Evolutionary conservation across 2,888 invertebrate species (phyloP).

Genomic region (Lithophane ornitopus): DNA sequence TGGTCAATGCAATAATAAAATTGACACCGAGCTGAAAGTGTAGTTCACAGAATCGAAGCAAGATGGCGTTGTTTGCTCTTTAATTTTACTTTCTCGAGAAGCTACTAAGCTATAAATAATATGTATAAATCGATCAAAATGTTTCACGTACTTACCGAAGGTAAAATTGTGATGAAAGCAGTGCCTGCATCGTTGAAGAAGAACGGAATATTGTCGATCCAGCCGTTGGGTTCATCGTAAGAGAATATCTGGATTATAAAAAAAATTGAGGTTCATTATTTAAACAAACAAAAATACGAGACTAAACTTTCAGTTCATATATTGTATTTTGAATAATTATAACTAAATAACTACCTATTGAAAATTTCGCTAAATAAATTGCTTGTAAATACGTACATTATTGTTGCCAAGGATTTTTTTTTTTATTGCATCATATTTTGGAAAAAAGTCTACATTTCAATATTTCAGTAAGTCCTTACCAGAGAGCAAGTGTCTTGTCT

Average conservation of each 20-base stretch:
- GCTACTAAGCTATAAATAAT: no score
- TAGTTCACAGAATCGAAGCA: background rate
- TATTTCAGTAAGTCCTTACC: slow-evolving; percentile 67
- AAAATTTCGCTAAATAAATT: no score
- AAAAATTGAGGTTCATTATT: background rate
- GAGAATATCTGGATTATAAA: slow-evolving; percentile 83
- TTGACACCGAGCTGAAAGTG: background rate
- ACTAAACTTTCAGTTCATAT: background rate
- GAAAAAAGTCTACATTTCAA: background rate
- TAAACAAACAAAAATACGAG: background rate
- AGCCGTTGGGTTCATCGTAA: slow-evolving; percentile 91
- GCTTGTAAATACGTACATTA: background rate
- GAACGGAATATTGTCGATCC: slow-evolving; percentile 95
- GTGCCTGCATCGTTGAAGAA: slow-evolving; percentile 92
- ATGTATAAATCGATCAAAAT: background rate
- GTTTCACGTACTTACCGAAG: slow-evolving; percentile 87
- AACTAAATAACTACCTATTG: background rate
- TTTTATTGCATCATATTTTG: background rate
- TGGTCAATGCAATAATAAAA: background rate
- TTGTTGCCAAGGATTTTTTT: background rate
- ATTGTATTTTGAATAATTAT: background rate
- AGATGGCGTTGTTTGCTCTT: slow-evolving; percentile 26
- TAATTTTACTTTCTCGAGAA: background rate
- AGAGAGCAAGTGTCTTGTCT: slow-evolving; percentile 74
- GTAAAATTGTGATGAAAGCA: slow-evolving; percentile 93